These are phyloP conservation scores for Caranx ignobilis DNA, from an alignment of 2,113 vertebrate species.

Conservation along the genomic window DNA sequence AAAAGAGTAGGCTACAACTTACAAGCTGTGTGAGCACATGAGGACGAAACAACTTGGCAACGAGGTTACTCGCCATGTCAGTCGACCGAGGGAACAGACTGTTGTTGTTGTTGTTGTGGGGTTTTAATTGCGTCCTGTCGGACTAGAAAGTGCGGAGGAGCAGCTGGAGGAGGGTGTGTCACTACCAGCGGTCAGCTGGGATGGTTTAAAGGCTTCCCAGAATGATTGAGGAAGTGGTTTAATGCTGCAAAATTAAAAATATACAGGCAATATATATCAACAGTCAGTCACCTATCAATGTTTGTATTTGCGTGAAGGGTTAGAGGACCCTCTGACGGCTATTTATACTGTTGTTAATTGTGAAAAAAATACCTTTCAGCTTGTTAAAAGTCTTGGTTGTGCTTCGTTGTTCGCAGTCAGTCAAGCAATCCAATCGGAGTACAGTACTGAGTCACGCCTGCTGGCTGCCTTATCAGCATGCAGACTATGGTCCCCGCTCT, in stretches of 20 bases:
- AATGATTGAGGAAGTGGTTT: constrained; percentile 7
- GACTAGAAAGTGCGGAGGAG: neutral
- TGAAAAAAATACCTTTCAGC: neutral
- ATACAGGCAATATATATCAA: neutral
- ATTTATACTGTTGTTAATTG: neutral
- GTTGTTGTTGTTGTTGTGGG: neutral
- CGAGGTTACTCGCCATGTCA: constrained; percentile 69
- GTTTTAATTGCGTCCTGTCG: neutral
- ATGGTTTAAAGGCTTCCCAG: neutral
- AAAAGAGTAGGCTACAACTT: constrained; percentile 37
- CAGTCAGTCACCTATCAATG: neutral
- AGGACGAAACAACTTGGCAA: constrained; percentile 55
- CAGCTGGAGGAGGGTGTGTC: neutral
- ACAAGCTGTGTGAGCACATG: constrained; percentile 53
- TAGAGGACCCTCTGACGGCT: neutral
- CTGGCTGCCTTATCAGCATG: too few species aligned
- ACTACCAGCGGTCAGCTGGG: neutral
- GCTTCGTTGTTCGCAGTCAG: neutral
- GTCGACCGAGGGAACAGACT: neutral
- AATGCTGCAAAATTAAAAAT: neutral
- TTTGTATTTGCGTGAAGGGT: neutral
- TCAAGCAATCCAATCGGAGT: constrained; percentile 36
- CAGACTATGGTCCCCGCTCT: neutral
- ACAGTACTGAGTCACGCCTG: constrained; percentile 25
- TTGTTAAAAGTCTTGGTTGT: neutral